Base-by-base conservation (phyloP, 1,140 invertebrate species). In the Caerostris darwini region DNA sequence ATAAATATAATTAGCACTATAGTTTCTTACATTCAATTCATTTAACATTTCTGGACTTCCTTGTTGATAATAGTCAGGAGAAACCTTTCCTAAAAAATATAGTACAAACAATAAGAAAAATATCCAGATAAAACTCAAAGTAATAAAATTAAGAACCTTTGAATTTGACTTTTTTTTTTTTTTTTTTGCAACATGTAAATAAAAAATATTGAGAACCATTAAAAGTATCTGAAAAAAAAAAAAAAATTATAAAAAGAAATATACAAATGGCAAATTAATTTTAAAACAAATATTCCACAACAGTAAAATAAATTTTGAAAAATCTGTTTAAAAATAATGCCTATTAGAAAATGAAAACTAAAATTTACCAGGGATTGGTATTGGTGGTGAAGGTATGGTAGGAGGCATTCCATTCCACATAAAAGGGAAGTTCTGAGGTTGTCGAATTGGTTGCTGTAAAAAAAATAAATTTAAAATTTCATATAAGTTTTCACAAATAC, bases 21-120 rank as follows among this genome's bases (percentile, higher is more conserved):
- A 19, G 57, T 50, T 57, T 7, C 92, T 94, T 82, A 94, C 92
- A 88, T 94, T 94, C 6, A 87, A 12, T 4, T 94, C 92, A 82
- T 71, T 94, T 56, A 88, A 57, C 7, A 67, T 61, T 59, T 94
- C 92, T 14, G 92, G 86, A 82, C 85, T 89, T n/a, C 57, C 83
- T 50, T 50, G 92, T 50, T 89, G 92, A 50, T 94, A 94, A 59
- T 61, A 69, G 61, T 94, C 85, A 14, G 86, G 8, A 88, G 34
- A 4, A 61, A 59, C 50, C 81, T 94, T 94, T 59, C 92, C 92
- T 94, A 34, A 12, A 93, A 92, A 14, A 83, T 34, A 67, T 67
- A 67, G 3, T 67, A n/a, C n/a, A 67, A 34, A 34, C 12, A 67
- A 67, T 67, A 5, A 67, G 64, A 67, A 67, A 67, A 67, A n/a